Conservation (phyloP, 2,888 invertebrate species). For the Lottia scabra region DNA sequence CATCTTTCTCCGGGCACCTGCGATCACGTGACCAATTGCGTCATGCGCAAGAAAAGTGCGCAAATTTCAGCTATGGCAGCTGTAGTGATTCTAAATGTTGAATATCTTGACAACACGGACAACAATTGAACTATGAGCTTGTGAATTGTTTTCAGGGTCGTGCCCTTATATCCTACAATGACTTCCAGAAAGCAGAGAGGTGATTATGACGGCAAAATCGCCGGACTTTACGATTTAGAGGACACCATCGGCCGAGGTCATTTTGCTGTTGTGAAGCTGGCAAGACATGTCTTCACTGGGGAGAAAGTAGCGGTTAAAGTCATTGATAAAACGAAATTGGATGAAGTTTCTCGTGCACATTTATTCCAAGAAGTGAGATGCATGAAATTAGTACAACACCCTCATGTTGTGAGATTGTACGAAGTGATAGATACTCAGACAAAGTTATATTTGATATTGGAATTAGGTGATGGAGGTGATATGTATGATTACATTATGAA, state of each 20-base stretch:
- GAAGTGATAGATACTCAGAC: constrained; percentile 99
- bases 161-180: constrained; percentile 33
- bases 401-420: constrained; percentile 97
- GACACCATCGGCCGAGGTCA: constrained; percentile 98
- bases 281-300: constrained; percentile 98
- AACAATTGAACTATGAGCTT: constrained; percentile 1
- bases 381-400: constrained; percentile 99
- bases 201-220: constrained; percentile 66
- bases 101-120: constrained; percentile 6
- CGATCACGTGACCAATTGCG: constrained; percentile 48
- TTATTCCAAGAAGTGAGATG: constrained; percentile 85
- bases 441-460: constrained; percentile 88
- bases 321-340: constrained; percentile 97
- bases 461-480: constrained; percentile 98
- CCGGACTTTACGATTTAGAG: constrained; percentile 94
- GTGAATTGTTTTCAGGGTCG: constrained; percentile 1
- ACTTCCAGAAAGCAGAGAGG: constrained; percentile 49
- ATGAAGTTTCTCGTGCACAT: constrained; percentile 94
- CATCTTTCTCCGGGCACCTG: too few species aligned
- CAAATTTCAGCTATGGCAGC: constrained; percentile 36
- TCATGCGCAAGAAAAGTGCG: constrained; percentile 57
- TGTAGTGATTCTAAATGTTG: constrained; percentile 6
- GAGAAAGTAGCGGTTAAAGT: constrained; percentile 98
- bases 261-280: constrained; percentile 98
- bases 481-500: constrained; percentile 98